phyloP scores from a whole-genome alignment of 2,113 vertebrate genomes.

The Empidonax alnorum region DNA sequence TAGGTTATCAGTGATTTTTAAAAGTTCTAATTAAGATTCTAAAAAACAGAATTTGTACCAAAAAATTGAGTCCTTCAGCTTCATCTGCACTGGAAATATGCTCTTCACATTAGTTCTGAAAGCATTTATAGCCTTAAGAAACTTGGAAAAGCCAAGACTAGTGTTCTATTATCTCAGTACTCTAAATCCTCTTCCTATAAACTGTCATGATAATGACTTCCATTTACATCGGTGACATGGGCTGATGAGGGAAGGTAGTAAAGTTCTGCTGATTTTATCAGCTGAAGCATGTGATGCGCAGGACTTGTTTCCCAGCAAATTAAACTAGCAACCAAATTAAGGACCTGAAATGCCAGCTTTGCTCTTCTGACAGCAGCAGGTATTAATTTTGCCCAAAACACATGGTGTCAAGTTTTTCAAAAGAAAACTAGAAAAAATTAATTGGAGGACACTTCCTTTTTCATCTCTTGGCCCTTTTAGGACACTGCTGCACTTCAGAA shows the following conservation, averaged over 20 bases:
- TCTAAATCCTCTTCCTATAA: background rate
- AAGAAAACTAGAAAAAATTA: background rate
- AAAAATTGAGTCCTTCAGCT: background rate
- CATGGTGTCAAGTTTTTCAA: background rate
- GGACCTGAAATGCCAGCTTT: background rate
- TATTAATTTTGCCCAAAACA: background rate
- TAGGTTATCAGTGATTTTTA: background rate
- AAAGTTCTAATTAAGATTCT: background rate
- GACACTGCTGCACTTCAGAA: background rate
- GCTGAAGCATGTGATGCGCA: background rate
- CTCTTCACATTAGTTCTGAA: background rate
- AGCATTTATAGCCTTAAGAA: background rate
- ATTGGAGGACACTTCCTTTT: background rate
- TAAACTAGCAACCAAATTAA: background rate
- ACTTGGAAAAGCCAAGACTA: background rate
- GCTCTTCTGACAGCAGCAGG: background rate
- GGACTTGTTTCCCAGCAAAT: background rate
- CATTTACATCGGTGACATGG: background rate
- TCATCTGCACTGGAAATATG: background rate
- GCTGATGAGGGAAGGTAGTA: background rate
- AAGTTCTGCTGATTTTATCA: background rate
- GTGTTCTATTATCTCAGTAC: background rate
- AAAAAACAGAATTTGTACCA: background rate
- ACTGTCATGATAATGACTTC: background rate
- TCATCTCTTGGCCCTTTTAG: background rate